A percentile compares a stretch with the other conserved stretches of the same genome.
phyloP scores from a whole-genome alignment of 2,797 vertebrate genomes.

The Amblyopsis hoosieri region DNA sequence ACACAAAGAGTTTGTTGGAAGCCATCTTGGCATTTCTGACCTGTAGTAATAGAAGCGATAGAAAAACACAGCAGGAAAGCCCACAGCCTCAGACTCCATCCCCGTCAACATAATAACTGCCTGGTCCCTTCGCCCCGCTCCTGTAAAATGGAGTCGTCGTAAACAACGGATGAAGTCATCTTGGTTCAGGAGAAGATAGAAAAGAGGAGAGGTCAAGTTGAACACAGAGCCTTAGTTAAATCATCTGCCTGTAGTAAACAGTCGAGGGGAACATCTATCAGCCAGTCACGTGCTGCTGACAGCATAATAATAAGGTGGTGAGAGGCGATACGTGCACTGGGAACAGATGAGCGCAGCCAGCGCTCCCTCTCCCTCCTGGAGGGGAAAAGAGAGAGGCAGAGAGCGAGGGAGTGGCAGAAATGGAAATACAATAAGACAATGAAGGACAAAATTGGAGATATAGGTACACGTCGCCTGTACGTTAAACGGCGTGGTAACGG shows the following conservation, averaged over 20 bases:
- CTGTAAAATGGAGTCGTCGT: slow-evolving; percentile 68
- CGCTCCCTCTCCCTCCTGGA: slow-evolving; percentile 42
- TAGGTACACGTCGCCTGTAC: slow-evolving; percentile 65
- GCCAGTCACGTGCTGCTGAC: slow-evolving; percentile 74
- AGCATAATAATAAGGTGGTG: slow-evolving; percentile 76
- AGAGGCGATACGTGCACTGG: slow-evolving; percentile 63
- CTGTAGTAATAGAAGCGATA: slow-evolving; percentile 19
- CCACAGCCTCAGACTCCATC: slow-evolving; percentile 9
- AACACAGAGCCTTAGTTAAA: slow-evolving; percentile 71
- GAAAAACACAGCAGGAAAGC: not conserved
- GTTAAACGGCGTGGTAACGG: slow-evolving; percentile 46
- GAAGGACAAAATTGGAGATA: slow-evolving; percentile 55
- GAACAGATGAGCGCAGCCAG: slow-evolving; percentile 68
- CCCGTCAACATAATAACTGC: slow-evolving; percentile 15
- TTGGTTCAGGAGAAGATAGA: slow-evolving; percentile 53
- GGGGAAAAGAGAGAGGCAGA: slow-evolving; percentile 13
- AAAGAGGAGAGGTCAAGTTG: slow-evolving; percentile 65
- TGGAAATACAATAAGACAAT: slow-evolving; percentile 17
- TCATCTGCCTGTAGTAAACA: slow-evolving; percentile 79
- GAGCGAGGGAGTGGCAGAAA: slow-evolving; percentile 27
- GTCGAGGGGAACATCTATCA: slow-evolving; percentile 77
- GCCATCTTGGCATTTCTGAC: slow-evolving; percentile 17
- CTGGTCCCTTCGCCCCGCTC: slow-evolving; percentile 39
- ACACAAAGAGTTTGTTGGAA: slow-evolving; percentile 31
- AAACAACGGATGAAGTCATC: slow-evolving; percentile 74